phyloP scores from a whole-genome alignment of 2,888 invertebrate genomes.

The Dicycla oo region DNA sequence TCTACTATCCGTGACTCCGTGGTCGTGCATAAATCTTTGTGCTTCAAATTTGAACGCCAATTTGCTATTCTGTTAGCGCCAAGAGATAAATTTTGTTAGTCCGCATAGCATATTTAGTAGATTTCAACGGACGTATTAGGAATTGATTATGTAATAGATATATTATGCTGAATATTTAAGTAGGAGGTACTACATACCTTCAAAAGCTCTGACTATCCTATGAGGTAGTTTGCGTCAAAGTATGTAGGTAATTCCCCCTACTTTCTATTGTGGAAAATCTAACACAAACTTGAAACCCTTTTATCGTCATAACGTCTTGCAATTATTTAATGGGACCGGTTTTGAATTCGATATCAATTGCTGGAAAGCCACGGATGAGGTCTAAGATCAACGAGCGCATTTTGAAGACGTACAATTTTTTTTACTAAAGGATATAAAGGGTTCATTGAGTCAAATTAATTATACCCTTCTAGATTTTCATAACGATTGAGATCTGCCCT shows the following conservation, averaged over 20 bases:
- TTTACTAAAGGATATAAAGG: neutral
- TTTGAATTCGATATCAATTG: neutral
- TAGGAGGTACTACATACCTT: neutral
- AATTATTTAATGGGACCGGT: neutral
- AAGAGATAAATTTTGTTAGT: constrained; percentile 54
- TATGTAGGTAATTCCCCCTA: constrained; percentile 7
- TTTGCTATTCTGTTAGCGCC: constrained; percentile 61
- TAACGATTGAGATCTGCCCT: neutral
- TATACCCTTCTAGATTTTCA: neutral
- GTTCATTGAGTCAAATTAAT: neutral
- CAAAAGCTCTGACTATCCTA: neutral
- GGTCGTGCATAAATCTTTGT: constrained; percentile 58
- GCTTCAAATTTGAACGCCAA: constrained; percentile 48
- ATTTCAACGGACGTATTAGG: constrained; percentile 49
- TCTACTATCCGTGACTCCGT: constrained; percentile 50
- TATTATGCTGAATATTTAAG: constrained; percentile 4
- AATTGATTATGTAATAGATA: constrained; percentile 39
- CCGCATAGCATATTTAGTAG: constrained; percentile 54
- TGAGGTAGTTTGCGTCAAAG: neutral
- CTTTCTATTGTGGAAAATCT: constrained; percentile 10
- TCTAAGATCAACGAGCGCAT: neutral
- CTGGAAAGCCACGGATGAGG: neutral
- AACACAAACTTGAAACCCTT: neutral
- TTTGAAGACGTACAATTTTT: neutral
- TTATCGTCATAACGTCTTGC: neutral